Conservation (phyloP, 2,888 invertebrate species). For the Leuctra nigra region DNA sequence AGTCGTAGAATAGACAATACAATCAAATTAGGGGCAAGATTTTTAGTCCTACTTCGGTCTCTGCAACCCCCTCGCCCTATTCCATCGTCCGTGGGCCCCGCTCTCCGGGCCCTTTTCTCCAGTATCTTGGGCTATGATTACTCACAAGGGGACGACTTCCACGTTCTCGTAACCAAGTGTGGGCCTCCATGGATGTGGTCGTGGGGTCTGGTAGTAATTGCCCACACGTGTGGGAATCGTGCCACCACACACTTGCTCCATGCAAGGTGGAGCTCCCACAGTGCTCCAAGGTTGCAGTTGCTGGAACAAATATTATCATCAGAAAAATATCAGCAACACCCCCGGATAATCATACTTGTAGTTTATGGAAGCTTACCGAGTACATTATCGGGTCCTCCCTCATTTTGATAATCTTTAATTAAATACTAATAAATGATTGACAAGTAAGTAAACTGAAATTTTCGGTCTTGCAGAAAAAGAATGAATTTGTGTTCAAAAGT, state of each 20-base stretch:
- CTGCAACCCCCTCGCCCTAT: too few relatives aligned
- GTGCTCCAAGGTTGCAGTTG: conserved; percentile 76
- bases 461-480: too few relatives aligned
- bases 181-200: conserved; percentile 73
- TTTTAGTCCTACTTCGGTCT: too few relatives aligned
- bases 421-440: neutral
- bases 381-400: conserved; percentile 41
- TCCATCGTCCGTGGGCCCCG: too few relatives aligned
- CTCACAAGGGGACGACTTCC: conserved; percentile 64
- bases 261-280: conserved; percentile 50
- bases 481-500: too few relatives aligned
- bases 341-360: neutral
- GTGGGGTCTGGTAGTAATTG: conserved; percentile 63
- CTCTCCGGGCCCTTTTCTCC: too few relatives aligned
- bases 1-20: too few relatives aligned
- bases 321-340: neutral
- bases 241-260: conserved; percentile 58
- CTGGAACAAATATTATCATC: conserved; percentile 39
- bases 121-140: too few relatives aligned
- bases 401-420: conserved; percentile 30
- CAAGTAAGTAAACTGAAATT: neutral
- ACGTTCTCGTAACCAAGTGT: conserved; percentile 71
- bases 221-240: conserved; percentile 57
- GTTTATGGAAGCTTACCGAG: conserved; percentile 35
- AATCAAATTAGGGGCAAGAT: too few relatives aligned